A percentile compares a stretch with the other conserved stretches of the same genome.
Conservation (phyloP, 2,888 invertebrate genomes). For the Agrochola litura region DNA sequence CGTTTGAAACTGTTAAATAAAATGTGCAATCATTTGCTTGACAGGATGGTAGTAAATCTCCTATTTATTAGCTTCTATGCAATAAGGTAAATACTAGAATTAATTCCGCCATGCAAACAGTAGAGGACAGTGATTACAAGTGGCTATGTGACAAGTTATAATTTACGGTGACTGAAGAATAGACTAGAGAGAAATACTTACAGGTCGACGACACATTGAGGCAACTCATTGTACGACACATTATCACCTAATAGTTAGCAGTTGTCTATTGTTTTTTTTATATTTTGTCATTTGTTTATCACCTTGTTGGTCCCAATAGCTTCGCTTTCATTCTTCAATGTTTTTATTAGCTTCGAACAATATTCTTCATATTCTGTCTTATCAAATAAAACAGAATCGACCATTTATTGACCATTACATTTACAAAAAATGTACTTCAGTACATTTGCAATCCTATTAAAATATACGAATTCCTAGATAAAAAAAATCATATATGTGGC, state of each 20-base stretch:
- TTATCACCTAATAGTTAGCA: slow-evolving; percentile 45
- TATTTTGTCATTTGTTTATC: slow-evolving; percentile 33
- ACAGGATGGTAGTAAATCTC: slow-evolving; percentile 1
- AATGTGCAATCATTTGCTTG: not conserved
- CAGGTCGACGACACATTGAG: slow-evolving; percentile 33
- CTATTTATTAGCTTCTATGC: slow-evolving; percentile 22
- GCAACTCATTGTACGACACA: slow-evolving; percentile 16
- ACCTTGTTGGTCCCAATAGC: not conserved
- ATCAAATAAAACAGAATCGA: not conserved
- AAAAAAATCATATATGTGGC: not conserved
- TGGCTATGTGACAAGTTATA: slow-evolving; percentile 23
- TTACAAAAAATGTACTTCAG: no score
- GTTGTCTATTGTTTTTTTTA: slow-evolving; percentile 36
- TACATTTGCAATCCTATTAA: not conserved
- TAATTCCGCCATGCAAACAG: slow-evolving; percentile 25
- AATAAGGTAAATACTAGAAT: slow-evolving; percentile 31
- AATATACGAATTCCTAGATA: not conserved
- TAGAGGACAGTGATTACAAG: slow-evolving; percentile 34
- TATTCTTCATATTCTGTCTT: not conserved
- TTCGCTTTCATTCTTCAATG: not conserved
- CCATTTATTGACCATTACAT: no score
- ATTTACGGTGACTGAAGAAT: slow-evolving; percentile 44
- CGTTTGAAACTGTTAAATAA: not conserved
- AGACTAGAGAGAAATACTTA: slow-evolving; percentile 14
- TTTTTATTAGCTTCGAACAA: not conserved